A percentile compares a stretch with the other conserved stretches of the same genome.
These are phyloP conservation scores for Chaitophorus viminalis DNA, from an alignment of 2,888 invertebrate species.

Conservation along the genomic window DNA sequence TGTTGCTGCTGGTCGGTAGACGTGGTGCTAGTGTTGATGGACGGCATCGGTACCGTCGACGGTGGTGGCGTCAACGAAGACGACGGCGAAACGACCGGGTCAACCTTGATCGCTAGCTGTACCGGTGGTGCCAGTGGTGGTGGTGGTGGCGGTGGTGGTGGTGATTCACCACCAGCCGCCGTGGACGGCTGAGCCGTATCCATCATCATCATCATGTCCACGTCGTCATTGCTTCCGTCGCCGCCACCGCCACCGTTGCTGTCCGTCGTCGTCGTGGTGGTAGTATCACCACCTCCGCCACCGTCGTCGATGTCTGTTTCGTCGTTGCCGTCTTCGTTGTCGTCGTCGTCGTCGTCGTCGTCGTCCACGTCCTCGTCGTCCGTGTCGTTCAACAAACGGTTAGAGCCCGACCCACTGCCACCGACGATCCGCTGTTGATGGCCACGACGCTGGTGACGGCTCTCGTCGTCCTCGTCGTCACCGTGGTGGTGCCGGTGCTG, in stretches of 20 bases:
- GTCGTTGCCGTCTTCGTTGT: background rate
- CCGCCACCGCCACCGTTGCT: background rate
- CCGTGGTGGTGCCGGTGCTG: background rate
- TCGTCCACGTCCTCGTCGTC: background rate
- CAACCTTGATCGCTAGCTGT: background rate
- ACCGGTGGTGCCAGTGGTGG: background rate
- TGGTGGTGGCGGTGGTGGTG: no score
- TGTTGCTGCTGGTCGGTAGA: background rate
- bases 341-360: background rate
- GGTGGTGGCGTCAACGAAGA: background rate
- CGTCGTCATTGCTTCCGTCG: slow-evolving; percentile 6
- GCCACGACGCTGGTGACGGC: background rate
- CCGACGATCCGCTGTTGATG: background rate
- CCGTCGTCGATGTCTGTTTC: background rate
- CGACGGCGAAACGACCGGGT: background rate
- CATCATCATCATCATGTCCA: slow-evolving; percentile 51
- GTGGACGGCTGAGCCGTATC: slow-evolving; percentile 7
- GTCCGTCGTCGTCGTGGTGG: background rate
- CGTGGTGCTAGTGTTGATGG: background rate
- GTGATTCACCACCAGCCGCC: background rate
- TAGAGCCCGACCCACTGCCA: background rate
- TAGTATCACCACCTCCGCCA: background rate
- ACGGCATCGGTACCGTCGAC: background rate
- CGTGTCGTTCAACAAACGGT: slow-evolving; percentile 8
- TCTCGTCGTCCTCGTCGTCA: background rate